These are phyloP conservation scores for Apotomis betuletana DNA, from an alignment of 2,888 invertebrate species.

Conservation along the genomic window DNA sequence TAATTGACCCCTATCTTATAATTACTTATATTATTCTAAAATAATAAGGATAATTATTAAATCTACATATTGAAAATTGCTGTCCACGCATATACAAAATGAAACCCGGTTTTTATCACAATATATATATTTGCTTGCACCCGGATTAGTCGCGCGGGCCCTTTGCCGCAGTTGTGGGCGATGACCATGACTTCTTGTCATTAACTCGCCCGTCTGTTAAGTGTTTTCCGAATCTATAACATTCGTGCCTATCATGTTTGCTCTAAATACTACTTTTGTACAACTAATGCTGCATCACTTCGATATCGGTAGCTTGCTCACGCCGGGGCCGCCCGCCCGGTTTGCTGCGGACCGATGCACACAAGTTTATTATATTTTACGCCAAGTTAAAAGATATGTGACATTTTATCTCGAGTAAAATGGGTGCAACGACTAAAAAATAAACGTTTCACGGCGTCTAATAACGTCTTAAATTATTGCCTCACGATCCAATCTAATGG, in stretches of 20 bases:
- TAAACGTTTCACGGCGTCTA: too few species aligned
- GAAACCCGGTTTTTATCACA: background rate
- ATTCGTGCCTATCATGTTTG: slow-evolving; percentile 54
- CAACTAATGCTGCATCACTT: slow-evolving; percentile 50
- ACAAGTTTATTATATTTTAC: too few species aligned
- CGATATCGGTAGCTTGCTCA: slow-evolving; percentile 14
- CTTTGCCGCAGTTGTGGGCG: slow-evolving; percentile 52
- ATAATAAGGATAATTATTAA: too few species aligned
- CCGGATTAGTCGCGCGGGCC: slow-evolving; percentile 39
- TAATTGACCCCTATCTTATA: too few species aligned
- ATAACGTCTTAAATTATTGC: too few species aligned
- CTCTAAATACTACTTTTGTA: slow-evolving; percentile 50
- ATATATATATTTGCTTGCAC: too few species aligned
- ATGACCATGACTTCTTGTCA: slow-evolving; percentile 53
- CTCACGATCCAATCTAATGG: too few species aligned
- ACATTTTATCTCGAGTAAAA: too few species aligned
- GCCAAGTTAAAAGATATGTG: too few species aligned
- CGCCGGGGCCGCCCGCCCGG: background rate
- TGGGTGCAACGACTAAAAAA: too few species aligned
- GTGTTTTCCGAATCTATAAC: slow-evolving; percentile 41
- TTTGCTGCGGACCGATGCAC: background rate
- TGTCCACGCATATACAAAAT: too few species aligned
- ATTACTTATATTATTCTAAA: background rate
- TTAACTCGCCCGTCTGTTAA: slow-evolving; percentile 41
- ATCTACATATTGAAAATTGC: too few species aligned